phyloP scores from a whole-genome alignment of 2,888 invertebrate species.

The Drosophila incognita region DNA sequence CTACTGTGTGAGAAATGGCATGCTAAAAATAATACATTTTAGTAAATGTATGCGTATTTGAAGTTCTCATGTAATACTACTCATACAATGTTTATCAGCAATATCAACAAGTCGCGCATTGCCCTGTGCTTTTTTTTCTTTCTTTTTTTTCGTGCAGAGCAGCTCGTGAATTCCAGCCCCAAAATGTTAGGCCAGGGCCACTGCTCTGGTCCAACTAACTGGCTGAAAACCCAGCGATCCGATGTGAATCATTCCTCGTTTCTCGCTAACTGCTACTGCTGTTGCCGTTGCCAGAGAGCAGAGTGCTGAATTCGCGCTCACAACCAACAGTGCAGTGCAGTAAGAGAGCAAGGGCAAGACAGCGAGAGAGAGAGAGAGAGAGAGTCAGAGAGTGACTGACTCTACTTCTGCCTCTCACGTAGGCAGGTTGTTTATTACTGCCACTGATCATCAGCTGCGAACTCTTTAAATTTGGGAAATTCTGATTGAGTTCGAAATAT shows the following conservation, averaged over 20 bases:
- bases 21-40: background rate
- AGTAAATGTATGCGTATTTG: background rate
- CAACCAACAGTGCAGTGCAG: background rate
- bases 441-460: background rate
- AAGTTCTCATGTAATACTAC: background rate
- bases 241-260: constrained; percentile 34
- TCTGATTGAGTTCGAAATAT: constrained; percentile 3
- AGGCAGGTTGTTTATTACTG: background rate
- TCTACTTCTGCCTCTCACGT: background rate
- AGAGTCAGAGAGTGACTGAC: background rate
- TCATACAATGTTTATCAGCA: background rate
- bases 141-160: background rate
- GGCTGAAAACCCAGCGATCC: constrained; percentile 31
- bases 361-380: background rate
- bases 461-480: constrained; percentile 7
- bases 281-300: constrained; percentile 9
- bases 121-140: background rate
- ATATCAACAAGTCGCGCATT: background rate
- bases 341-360: background rate
- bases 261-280: constrained; percentile 4
- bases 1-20: background rate
- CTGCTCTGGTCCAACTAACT: constrained; percentile 28
- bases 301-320: constrained; percentile 38
- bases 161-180: background rate
- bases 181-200: constrained; percentile 1